These are phyloP conservation scores for Emydoidea blandingii DNA, from an alignment of 2,797 vertebrate species.

Conservation along the genomic window DNA sequence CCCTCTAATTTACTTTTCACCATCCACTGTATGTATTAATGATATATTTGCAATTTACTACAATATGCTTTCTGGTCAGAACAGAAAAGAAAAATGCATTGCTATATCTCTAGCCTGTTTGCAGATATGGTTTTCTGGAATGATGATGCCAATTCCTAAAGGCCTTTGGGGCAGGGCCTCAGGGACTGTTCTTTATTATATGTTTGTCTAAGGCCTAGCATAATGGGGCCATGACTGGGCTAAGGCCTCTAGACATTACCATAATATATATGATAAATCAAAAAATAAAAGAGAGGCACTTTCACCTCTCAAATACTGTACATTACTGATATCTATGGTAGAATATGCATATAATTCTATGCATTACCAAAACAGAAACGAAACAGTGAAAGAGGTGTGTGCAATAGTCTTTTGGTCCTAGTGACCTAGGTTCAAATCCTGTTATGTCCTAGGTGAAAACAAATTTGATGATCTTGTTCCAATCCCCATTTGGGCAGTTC, in stretches of 20 bases:
- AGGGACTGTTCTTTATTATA: neutral
- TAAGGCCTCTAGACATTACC: fast-evolving
- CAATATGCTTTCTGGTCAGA: neutral
- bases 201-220: neutral
- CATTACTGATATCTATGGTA: neutral
- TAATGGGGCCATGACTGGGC: fast-evolving
- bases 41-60: neutral
- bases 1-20: neutral
- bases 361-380: neutral
- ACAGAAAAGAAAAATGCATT: neutral
- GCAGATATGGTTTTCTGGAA: neutral
- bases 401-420: neutral
- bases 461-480: neutral
- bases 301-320: neutral
- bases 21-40: fast-evolving
- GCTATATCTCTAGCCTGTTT: neutral
- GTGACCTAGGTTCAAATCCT: neutral
- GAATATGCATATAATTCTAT: too few species aligned
- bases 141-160: neutral
- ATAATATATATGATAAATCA: neutral
- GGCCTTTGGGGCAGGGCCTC: neutral
- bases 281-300: fast-evolving
- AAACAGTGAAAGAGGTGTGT: neutral
- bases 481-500: neutral
- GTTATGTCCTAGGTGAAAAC: neutral